These are phyloP conservation scores for Zonitis immaculata DNA, from an alignment of 2,888 invertebrate species.

Conservation along the genomic window DNA sequence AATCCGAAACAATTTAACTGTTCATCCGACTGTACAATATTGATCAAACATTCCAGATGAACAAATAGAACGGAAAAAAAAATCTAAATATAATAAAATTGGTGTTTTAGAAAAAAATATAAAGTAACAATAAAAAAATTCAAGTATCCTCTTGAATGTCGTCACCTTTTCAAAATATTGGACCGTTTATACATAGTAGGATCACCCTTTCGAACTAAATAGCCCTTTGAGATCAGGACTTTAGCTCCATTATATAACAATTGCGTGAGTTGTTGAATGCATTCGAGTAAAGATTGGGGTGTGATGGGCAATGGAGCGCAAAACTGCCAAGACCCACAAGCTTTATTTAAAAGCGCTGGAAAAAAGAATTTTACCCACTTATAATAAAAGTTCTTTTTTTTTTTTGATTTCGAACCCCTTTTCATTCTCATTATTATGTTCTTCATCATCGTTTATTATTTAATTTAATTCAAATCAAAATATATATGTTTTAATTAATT, in stretches of 20 bases:
- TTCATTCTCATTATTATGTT: neutral
- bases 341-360: conserved; percentile 20
- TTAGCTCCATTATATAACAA: conserved; percentile 46
- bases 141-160: conserved; percentile 39
- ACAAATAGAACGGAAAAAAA: conserved; percentile 20
- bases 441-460: too few relatives aligned
- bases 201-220: conserved; percentile 45
- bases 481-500: neutral
- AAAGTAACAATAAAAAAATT: conserved; percentile 25
- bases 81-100: conserved; percentile 35
- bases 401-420: neutral
- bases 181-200: conserved; percentile 41
- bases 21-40: conserved; percentile 26
- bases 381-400: neutral
- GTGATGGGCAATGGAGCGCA: conserved; percentile 34
- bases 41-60: conserved; percentile 35
- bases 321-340: conserved; percentile 36
- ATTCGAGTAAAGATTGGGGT: conserved; percentile 34
- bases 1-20: conserved; percentile 30
- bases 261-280: conserved; percentile 43
- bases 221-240: conserved; percentile 27
- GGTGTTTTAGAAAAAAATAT: conserved; percentile 30
- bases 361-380: neutral
- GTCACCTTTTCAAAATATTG: conserved; percentile 43
- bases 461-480: neutral